Conservation (phyloP, 2,113 vertebrate species). For the Sinocyclocheilus anshuiensis region DNA sequence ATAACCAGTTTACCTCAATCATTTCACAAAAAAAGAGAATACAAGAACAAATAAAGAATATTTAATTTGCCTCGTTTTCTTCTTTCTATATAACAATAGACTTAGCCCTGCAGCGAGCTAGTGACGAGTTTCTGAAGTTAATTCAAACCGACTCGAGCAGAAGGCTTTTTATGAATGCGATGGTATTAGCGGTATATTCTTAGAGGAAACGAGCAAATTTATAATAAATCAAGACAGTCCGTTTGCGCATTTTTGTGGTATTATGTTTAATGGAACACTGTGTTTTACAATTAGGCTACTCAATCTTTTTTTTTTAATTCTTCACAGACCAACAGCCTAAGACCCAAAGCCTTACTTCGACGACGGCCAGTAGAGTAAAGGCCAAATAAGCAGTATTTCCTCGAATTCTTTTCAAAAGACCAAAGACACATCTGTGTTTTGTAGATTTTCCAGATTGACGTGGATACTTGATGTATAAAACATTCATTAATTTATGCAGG, state of each 20-base stretch:
- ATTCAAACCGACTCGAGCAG: conserved; percentile 68
- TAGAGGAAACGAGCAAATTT: conserved; percentile 45
- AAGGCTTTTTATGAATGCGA: conserved; percentile 62
- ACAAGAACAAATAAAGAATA: background rate
- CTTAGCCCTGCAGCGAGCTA: conserved; percentile 8
- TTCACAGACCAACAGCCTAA: background rate
- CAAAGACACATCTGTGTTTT: conserved; percentile 1
- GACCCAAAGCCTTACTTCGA: background rate
- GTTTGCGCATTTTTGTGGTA: conserved; percentile 41
- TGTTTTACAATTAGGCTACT: background rate
- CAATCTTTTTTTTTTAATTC: background rate
- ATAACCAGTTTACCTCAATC: background rate
- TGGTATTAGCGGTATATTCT: conserved; percentile 57
- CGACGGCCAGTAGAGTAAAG: background rate
- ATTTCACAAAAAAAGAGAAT: background rate
- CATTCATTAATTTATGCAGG: conserved; percentile 34
- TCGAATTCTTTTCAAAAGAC: background rate
- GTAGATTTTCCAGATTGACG: conserved; percentile 22
- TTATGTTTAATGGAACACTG: conserved; percentile 29
- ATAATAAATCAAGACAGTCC: conserved; percentile 52
- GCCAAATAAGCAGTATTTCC: conserved; percentile 10
- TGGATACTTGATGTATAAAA: background rate
- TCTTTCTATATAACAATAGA: conserved; percentile 36
- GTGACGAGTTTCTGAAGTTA: conserved; percentile 62
- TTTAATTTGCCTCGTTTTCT: conserved; percentile 25